These are phyloP conservation scores for Vulpes vulpes DNA, from an alignment of 2,113 vertebrate genomes.

Conservation along the genomic window DNA sequence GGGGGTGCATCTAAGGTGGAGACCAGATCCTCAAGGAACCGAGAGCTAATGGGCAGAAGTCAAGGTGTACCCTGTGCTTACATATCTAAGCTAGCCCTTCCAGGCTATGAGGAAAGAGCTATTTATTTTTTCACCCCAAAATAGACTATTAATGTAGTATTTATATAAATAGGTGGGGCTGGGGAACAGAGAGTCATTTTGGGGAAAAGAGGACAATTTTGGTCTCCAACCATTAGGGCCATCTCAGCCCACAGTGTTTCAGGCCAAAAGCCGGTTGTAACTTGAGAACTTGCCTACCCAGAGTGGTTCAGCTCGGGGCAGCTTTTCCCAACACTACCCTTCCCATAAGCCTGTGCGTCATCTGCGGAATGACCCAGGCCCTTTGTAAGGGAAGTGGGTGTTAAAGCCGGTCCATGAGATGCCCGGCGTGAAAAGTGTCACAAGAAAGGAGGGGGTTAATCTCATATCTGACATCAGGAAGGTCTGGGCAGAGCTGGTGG, in stretches of 20 bases:
- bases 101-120: background rate
- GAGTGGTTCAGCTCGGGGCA: background rate
- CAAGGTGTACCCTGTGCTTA: background rate
- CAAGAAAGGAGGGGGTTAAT: background rate
- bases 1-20: no score
- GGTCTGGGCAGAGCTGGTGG: background rate
- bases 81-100: background rate
- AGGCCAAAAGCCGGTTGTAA: slow-evolving; percentile 46
- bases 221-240: slow-evolving; percentile 58
- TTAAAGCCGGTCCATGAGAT: background rate
- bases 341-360: slow-evolving; percentile 1
- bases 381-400: background rate
- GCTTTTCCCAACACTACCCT: background rate
- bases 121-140: slow-evolving; percentile 47
- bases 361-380: background rate
- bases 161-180: slow-evolving; percentile 21
- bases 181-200: slow-evolving; percentile 39
- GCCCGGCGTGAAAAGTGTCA: background rate
- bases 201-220: slow-evolving; percentile 57
- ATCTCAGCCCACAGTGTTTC: slow-evolving; percentile 27
- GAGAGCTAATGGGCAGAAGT: background rate
- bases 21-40: background rate
- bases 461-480: background rate
- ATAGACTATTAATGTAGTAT: background rate
- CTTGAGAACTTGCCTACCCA: slow-evolving; percentile 33